Evolutionary conservation across 2,888 invertebrate genomes (phyloP).

Genomic region (Camponotus fellah): DNA sequence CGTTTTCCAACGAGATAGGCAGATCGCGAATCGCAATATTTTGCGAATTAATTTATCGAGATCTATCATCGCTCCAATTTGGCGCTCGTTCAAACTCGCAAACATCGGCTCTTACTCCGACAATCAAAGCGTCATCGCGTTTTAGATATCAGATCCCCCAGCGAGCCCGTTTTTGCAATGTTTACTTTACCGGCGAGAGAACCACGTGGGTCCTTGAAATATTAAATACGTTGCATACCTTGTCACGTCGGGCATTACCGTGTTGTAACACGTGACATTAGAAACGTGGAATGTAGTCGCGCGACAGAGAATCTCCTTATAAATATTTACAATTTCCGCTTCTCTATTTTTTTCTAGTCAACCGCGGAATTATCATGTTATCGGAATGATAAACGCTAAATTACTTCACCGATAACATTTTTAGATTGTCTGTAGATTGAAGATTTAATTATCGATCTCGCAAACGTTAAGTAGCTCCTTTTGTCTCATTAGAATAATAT

Average conservation of each 20-base stretch:
- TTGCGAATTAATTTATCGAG: background rate
- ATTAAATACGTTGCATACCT: conserved; percentile 30
- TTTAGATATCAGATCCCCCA: background rate
- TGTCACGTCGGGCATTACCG: background rate
- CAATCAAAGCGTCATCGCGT: background rate
- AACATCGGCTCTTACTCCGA: background rate
- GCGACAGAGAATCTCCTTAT: conserved; percentile 12
- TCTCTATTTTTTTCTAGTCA: background rate
- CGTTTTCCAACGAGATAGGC: background rate
- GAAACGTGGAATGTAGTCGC: background rate
- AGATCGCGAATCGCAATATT: background rate
- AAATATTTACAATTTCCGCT: background rate
- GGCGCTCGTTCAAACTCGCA: background rate
- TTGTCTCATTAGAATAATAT: background rate
- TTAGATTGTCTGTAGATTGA: background rate
- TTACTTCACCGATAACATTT: background rate
- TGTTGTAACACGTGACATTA: conserved; percentile 23
- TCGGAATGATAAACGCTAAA: background rate
- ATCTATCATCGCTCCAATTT: background rate
- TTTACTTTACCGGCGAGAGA: conserved; percentile 54
- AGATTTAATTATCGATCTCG: background rate
- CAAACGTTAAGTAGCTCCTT: background rate
- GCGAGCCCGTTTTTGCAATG: background rate
- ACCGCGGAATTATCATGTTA: background rate
- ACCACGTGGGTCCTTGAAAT: conserved; percentile 64